Evolutionary conservation across 2,113 vertebrate genomes (phyloP), one percentile per base, ranked within the genome.

Genomic region (Paramisgurnus dabryanus): DNA sequence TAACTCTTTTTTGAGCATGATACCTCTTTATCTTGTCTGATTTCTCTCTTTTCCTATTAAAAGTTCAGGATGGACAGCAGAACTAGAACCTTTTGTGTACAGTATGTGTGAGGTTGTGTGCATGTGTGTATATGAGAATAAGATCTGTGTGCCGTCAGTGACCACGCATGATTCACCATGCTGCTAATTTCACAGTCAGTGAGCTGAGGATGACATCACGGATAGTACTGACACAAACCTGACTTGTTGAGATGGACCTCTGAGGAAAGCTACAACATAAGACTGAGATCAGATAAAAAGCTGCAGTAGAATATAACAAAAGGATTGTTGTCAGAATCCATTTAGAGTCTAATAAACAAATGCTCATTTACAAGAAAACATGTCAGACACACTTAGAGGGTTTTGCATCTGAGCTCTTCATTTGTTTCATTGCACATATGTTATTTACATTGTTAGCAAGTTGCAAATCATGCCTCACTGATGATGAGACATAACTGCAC

Each of bases 101-200:
- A 63, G 22, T 15, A 43, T 41, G 12, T 76, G 73, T 43, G 55
- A n/a, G 17, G 55, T 58, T 12, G 10, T 12, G 49, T 58, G 15
- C 41, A n/a, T 53, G 45, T 41, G 34, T 39, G 58, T 65, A 63
- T n/a, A 41, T 77, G 74, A 12, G 47, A 18, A 49, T 47, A 13
- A 63, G 45, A 43, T 64, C 34, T 10, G 60, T 76, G 73, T 64
- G 43, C 7, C 10, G 39, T 64, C 17, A 22, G 64, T 64, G 73
- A 13, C 34, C 63, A 77, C 47, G 18, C 12, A 77, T 66, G 74
- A 66, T 41, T 77, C 74, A 41, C 63, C 66, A 22, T 76, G 74
- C 66, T 66, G 34, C 74, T 77, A 55, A 77, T 77, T 77, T 77
- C 74, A 77, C 63, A 77, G 74, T 41, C 45, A 77, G 74, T 50